Evolutionary conservation across 2,797 vertebrate species (phyloP), one percentile per base, ranked within the genome.

Genomic region (Sebastes itinus): DNA sequence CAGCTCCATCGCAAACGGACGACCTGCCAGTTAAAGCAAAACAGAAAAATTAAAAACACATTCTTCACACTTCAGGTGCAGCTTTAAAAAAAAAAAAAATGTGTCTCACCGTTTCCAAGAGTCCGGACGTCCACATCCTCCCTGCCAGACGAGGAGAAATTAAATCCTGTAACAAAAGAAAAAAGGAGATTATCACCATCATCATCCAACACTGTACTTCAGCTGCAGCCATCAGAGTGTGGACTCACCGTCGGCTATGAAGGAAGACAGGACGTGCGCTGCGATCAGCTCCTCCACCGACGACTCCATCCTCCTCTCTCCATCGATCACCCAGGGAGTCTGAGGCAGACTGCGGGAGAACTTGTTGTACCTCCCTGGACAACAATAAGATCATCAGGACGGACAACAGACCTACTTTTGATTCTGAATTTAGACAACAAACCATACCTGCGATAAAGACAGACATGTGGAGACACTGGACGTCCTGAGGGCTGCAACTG

Each of bases 251-350:
- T 96, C 94, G 7, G 97, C 96, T 89, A 95, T 96, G 94, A 99
- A 99, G 56, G 93, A 83, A 6, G 94, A 82, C 71, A 98, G 92
- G 22, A 99, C 85, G 14, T 97, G 97, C 28, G 94, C 95, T 1
- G 97, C 97, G 74, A 99, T 99, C 86, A 99, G 92, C 92, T 99
- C 99, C 93, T 99, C 99, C 89, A 99, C 98, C 1, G 99, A 99
- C 27, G 98, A 98, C 74, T 99, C 98, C 96, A 99, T 97, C 87
- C 97, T 97, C 84, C 99, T 87, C 93, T 99, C 97, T 5, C 99
- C 99, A n/a, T 98, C 97, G 60, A 99, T 99, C 89, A 99, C 94
- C 99, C 99, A 99, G 32, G 98, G 98, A n/a, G 99, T 99, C 93
- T 99, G 99, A 56, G 98, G 98, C 72, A 99, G 96, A 71, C 94